These are phyloP conservation scores for Byasa hedistus DNA, from an alignment of 2,888 invertebrate genomes.

Conservation along the genomic window DNA sequence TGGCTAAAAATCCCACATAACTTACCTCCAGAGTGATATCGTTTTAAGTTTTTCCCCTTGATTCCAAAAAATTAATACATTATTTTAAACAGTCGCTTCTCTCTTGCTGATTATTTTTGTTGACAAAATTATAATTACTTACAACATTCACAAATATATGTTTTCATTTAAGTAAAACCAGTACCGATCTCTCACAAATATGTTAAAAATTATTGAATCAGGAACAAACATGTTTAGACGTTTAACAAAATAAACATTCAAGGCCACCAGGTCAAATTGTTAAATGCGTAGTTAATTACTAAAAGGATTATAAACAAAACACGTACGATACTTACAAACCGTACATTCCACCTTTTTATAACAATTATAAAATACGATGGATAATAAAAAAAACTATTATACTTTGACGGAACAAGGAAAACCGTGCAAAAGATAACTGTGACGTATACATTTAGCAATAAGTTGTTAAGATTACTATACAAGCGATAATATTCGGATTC, in stretches of 20 bases:
- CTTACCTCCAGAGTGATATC: no score
- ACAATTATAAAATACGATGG: conserved; percentile 12
- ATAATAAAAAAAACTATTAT: conserved; percentile 9
- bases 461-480: neutral
- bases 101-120: no score
- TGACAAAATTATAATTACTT: no score
- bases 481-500: neutral
- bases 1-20: no score
- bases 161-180: no score
- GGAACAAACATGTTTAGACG: no score
- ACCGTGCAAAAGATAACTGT: conserved; percentile 27
- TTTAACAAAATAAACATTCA: conserved; percentile 2
- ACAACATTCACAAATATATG: no score
- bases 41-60: no score
- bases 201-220: no score
- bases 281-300: conserved; percentile 5
- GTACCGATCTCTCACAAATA: no score
- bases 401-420: conserved; percentile 24
- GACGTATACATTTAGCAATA: conserved; percentile 13
- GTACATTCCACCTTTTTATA: conserved; percentile 11
- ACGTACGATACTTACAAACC: conserved; percentile 1
- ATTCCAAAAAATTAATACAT: no score
- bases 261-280: conserved; percentile 4
- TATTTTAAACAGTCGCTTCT: no score
- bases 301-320: neutral